phyloP scores from a whole-genome alignment of 2,113 vertebrate species.

The Haemorhous mexicanus region DNA sequence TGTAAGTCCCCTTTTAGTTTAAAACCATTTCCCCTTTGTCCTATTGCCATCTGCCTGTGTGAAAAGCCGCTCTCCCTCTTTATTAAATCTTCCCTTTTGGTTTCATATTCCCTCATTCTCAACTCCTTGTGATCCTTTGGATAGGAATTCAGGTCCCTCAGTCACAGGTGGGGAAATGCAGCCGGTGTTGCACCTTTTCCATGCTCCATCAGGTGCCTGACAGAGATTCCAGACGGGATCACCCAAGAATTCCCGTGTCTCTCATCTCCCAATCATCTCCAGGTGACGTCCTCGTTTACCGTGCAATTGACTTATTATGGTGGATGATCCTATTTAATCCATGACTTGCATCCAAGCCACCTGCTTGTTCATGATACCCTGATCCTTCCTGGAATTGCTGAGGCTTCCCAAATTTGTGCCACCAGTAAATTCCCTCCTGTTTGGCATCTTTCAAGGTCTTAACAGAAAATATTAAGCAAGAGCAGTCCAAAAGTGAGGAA shows the following conservation, averaged over 20 bases:
- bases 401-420: not conserved
- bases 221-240: not conserved
- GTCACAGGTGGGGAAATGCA: not conserved
- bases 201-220: not conserved
- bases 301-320: not conserved
- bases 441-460: not conserved
- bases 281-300: not conserved
- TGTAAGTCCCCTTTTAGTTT: not conserved
- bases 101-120: not conserved
- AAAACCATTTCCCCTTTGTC: not conserved
- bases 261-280: not conserved
- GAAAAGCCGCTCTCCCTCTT: not conserved
- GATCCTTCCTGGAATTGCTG: not conserved
- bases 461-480: not conserved
- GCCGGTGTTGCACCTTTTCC: not conserved
- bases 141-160: not conserved
- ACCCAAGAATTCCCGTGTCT: rapidly evolving
- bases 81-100: not conserved
- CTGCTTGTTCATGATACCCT: not conserved
- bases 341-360: not conserved
- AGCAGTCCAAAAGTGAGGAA: not conserved
- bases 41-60: too few species aligned
- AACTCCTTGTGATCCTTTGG: rapidly evolving
- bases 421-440: not conserved
- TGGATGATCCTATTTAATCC: not conserved